These are phyloP conservation scores for Papilio glaucus DNA, from an alignment of 1,140 invertebrate species.

Conservation along the genomic window DNA sequence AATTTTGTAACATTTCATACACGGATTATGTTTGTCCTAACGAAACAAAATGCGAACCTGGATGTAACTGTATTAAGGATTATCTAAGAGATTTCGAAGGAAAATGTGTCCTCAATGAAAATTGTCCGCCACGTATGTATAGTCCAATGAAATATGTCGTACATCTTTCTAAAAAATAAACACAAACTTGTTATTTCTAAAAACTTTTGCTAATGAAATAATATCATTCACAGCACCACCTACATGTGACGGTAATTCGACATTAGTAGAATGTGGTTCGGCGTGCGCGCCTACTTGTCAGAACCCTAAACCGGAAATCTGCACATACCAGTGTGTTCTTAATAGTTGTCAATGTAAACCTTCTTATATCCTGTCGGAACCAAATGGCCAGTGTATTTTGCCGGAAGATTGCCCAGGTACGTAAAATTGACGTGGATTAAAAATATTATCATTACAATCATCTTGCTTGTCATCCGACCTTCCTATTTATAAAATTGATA, in stretches of 20 bases:
- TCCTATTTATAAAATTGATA: too few species aligned
- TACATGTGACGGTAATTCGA: background rate
- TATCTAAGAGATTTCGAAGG: conserved; percentile 42
- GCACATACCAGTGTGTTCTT: conserved; percentile 31
- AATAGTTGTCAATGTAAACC: conserved; percentile 49
- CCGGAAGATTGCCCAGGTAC: conserved; percentile 51
- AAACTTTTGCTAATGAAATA: background rate
- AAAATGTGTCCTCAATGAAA: conserved; percentile 38
- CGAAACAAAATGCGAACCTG: conserved; percentile 42
- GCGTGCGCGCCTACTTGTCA: conserved; percentile 46
- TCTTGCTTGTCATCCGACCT: too few species aligned
- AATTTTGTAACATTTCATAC: conserved; percentile 43
- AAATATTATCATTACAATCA: too few species aligned
- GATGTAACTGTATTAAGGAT: conserved; percentile 47
- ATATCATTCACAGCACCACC: background rate
- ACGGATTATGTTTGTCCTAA: conserved; percentile 32
- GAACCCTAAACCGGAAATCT: conserved; percentile 37
- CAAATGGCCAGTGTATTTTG: conserved; percentile 50
- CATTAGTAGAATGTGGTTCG: conserved; percentile 40
- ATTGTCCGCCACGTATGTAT: conserved; percentile 43
- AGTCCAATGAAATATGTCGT: too few species aligned
- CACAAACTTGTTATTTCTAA: too few species aligned
- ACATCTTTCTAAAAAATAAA: too few species aligned
- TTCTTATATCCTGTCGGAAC: conserved; percentile 43
- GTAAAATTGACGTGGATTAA: too few species aligned